These are phyloP conservation scores for Macrotrachela quadricornifera DNA, from an alignment of 1,140 invertebrate species.

Conservation along the genomic window DNA sequence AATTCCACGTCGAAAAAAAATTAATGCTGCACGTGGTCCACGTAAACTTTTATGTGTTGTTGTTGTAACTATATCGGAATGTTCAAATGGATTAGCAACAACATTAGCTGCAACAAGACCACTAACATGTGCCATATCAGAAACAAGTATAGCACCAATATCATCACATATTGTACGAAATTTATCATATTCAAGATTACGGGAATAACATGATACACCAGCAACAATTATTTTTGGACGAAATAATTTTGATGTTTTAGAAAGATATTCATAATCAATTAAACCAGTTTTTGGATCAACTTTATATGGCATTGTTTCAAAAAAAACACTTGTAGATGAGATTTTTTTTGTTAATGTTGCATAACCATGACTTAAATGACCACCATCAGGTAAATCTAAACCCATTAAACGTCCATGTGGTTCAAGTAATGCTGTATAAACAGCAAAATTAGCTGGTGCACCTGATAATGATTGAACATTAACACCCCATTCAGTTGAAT, in stretches of 20 bases:
- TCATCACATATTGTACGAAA: slow-evolving; percentile 71
- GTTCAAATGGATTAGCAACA: slow-evolving; percentile 70
- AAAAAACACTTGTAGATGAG: slow-evolving; percentile 88
- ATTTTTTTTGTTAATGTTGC: slow-evolving; percentile 72
- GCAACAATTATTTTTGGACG: slow-evolving; percentile 82
- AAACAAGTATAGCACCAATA: slow-evolving; percentile 62
- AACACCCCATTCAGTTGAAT: slow-evolving; percentile 71
- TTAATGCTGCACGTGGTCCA: slow-evolving; percentile 43
- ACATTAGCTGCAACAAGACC: slow-evolving; percentile 67
- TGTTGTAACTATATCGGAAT: slow-evolving; percentile 75
- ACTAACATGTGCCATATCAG: slow-evolving; percentile 84
- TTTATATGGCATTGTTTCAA: slow-evolving; percentile 95
- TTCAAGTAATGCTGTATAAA: slow-evolving; percentile 41
- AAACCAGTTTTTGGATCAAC: slow-evolving; percentile 59
- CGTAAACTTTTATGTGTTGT: slow-evolving; percentile 87
- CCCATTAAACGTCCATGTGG: slow-evolving; percentile 91
- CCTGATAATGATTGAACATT: slow-evolving; percentile 95
- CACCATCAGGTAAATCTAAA: slow-evolving; percentile 79
- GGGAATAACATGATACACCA: slow-evolving; percentile 60
- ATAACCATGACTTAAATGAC: slow-evolving; percentile 77
- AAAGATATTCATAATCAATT: slow-evolving; percentile 76
- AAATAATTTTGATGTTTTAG: slow-evolving; percentile 58
- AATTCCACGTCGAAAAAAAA: slow-evolving; percentile 21
- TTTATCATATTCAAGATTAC: slow-evolving; percentile 54
- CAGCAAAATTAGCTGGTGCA: slow-evolving; percentile 88